Base-by-base conservation (phyloP, 2,113 vertebrate species). In the Tachysurus fulvidraco region DNA sequence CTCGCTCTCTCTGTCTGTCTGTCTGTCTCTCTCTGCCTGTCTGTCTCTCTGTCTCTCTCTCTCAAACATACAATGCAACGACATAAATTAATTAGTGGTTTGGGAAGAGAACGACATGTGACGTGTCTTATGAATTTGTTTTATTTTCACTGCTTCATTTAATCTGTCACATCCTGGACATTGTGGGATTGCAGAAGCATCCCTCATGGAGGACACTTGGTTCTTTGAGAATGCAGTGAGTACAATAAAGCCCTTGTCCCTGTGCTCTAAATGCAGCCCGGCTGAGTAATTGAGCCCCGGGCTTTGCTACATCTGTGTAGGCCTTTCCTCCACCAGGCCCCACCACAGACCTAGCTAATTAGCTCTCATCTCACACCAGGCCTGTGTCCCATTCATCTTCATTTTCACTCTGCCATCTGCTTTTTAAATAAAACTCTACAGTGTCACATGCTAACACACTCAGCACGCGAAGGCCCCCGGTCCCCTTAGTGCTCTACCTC, bases 261-360 rank as follows among this genome's bases (percentile, higher is more conserved):
- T 92, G 93, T 90, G 91, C 91, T 91, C 92, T 91, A 93, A 89
- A 93, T 91, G 88, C 46, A 88, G 88, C 91, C 91, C 92, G 94
- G 92, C 91, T 95, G 92, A 93, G 93, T 95, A 93, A 94, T 94
- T 92, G 92, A 92, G 93, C 94, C 95, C 89, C 83, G 89, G 90
- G 93, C 93, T 95, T 94, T 87, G 65, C 91, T 89, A 92, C 88
- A 81, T 92, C 93, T 92, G 91, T 91, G 93, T 88, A 91, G 94
- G 92, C 91, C 93, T 93, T 81, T 83, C 92, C 92, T 89, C 92
- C 90, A 95, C 92, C 94, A 93, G 93, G 92, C 92, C 94, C 93
- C 93, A 95, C 94, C 93, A 91, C 92, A 93, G 95, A 95, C 94
- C 93, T 88, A 90, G 93, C 95, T 96, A 96, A 94, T 97, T 97